A percentile compares a stretch with the other conserved stretches of the same genome.
These are phyloP conservation scores for Ceyx margarethae DNA, from an alignment of 2,113 vertebrate species.

Conservation along the genomic window DNA sequence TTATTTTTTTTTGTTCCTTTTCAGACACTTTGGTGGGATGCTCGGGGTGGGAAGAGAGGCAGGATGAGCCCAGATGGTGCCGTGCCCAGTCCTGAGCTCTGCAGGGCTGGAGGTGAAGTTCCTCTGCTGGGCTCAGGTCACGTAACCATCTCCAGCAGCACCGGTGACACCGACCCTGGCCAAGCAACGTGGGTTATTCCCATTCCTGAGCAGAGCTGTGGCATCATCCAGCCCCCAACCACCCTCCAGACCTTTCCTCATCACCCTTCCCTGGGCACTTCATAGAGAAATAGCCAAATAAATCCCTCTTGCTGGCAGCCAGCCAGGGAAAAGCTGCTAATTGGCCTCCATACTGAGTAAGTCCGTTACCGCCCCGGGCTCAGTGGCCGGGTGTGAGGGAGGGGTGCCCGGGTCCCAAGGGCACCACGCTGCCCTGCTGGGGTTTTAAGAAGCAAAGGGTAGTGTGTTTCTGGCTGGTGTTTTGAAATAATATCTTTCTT, in stretches of 20 bases:
- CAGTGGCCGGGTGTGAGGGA: accelerated
- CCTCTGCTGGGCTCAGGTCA: background rate
- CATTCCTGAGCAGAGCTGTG: no score
- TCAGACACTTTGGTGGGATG: background rate
- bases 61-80: background rate
- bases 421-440: accelerated
- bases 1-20: background rate
- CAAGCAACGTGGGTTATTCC: background rate
- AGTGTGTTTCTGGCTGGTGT: background rate
- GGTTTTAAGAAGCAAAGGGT: background rate
- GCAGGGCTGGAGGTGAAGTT: background rate
- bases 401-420: background rate
- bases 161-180: background rate
- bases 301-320: accelerated
- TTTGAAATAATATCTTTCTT: background rate
- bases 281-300: accelerated
- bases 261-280: background rate
- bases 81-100: accelerated
- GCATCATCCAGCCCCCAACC: background rate
- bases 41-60: background rate
- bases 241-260: background rate
- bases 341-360: accelerated
- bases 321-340: background rate
- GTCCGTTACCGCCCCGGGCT: background rate
- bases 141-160: background rate